Conservation (phyloP, 2,888 invertebrate genomes). For the Itoplectis maculator region DNA sequence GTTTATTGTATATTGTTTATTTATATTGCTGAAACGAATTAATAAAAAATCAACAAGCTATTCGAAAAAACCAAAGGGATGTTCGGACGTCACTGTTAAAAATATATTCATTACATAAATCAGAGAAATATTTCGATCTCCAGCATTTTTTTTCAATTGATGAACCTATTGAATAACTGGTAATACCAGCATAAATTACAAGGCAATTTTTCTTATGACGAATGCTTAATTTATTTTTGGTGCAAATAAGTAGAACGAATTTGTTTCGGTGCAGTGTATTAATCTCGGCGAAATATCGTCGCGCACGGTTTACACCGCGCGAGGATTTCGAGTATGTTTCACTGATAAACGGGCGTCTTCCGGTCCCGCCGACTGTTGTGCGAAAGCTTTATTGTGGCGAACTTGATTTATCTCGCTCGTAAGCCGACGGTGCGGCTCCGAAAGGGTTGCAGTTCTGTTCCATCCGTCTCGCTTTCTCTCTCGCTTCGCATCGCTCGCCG, state of each 20-base stretch:
- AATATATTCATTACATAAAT: too few species aligned
- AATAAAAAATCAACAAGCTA: too few species aligned
- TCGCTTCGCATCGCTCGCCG: slow-evolving; percentile 3
- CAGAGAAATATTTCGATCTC: too few species aligned
- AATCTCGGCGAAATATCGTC: slow-evolving; percentile 28
- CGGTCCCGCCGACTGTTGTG: slow-evolving; percentile 55
- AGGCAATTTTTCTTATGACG: too few species aligned
- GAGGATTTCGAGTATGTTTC: slow-evolving; percentile 61
- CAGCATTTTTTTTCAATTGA: neutral
- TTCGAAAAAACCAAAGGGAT: too few species aligned
- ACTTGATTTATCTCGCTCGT: slow-evolving; percentile 60
- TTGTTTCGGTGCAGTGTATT: slow-evolving; percentile 12
- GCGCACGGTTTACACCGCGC: neutral
- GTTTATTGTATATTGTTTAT: too few species aligned
- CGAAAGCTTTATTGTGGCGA: slow-evolving; percentile 62
- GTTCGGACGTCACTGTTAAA: too few species aligned
- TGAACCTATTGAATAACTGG: too few species aligned
- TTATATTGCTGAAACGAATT: too few species aligned
- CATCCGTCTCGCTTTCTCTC: slow-evolving; percentile 34
- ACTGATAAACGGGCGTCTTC: slow-evolving; percentile 64
- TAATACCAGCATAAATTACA: too few species aligned
- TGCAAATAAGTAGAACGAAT: neutral
- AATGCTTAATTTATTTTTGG: neutral
- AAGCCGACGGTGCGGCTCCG: slow-evolving; percentile 51
- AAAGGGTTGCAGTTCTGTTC: slow-evolving; percentile 56